phyloP scores from a whole-genome alignment of 2,113 vertebrate genomes.

The Ictalurus punctatus region DNA sequence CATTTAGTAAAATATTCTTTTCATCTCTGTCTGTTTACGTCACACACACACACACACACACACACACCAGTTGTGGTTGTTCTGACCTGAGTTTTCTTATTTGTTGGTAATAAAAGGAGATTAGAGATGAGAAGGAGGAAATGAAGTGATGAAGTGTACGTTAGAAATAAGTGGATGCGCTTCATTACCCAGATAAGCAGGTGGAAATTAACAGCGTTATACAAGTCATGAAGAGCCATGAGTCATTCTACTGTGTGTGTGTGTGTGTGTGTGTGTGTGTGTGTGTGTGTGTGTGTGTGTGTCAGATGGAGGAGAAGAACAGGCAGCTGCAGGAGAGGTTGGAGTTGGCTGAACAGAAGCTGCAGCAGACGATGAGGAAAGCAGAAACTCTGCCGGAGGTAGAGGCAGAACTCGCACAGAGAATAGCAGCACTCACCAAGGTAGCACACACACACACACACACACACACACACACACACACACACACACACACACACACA shows the following conservation, averaged over 20 bases:
- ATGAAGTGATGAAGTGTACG: neutral
- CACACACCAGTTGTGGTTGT: neutral
- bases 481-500: conserved; percentile 2
- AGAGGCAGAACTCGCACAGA: conserved; percentile 97
- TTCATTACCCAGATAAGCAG: conserved; percentile 5
- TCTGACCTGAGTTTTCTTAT: neutral
- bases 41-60: conserved; percentile 8
- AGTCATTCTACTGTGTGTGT: conserved; percentile 14
- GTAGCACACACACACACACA: conserved; percentile 65
- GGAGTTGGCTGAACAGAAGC: conserved; percentile 95
- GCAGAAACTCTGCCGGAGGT: conserved; percentile 97
- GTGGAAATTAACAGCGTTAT: conserved; percentile 1
- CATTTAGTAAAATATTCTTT: neutral
- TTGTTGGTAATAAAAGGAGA: conserved; percentile 1
- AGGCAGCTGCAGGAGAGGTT: conserved; percentile 93
- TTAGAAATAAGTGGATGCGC: neutral
- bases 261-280: conserved; percentile 20
- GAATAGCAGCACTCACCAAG: conserved; percentile 98
- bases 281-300: conserved; percentile 45
- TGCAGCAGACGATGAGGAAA: conserved; percentile 98
- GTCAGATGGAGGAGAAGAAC: conserved; percentile 97
- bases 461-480: neutral
- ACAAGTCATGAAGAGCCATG: neutral
- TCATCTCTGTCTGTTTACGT: neutral
- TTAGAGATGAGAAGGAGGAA: conserved; percentile 5